Evolutionary conservation across 2,113 vertebrate species (phyloP), one percentile per base, ranked within the genome.

Genomic region (Poicephalus gulielmi): DNA sequence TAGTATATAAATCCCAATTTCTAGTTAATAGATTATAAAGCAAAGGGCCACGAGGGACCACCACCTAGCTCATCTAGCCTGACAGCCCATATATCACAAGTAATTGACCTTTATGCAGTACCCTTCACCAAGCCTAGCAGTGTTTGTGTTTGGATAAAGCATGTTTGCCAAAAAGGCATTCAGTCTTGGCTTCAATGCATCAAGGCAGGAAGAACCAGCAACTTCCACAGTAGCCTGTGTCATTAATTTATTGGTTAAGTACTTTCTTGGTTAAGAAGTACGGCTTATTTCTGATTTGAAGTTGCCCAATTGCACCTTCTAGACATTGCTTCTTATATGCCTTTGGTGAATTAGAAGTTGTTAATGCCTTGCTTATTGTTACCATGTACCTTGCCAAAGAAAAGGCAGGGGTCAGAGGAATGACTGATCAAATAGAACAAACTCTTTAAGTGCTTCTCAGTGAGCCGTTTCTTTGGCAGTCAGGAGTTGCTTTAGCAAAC

Each of bases 1-100:
- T 80, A 44, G 64, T 77, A 71, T 90, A 50, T 90, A 93, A 90
- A 94, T 92, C 35, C 66, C 37, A 37, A 55, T 57, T 81, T 88
- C 28, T 76, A 92, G 83, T 91, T 94, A 91, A 92, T 71, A 87
- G 73, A 82, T 94, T 94, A 87, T 94, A 84, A 92, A 81, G 57
- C 73, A 86, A 86, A 71, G 41, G 37, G 24, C 43, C 88, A 82
- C 74, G 33, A 47, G 62, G 69, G 92, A 89, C 47, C 47, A 60
- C 91, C 92, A 23, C 23, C 55, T 22, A 89, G 64, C 80, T 95
- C 69, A 81, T 88, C 76, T 94, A 69, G 73, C 86, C 57, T 91
- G 77, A 92, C 63, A 60, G 81, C 74, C 55, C 11, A 15, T 87
- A 67, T 60, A 84, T 94, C 85, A 79, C 70, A 82, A 94, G 82